Conservation (phyloP, 1,140 invertebrate genomes). For the Drosophila sechellia region DNA sequence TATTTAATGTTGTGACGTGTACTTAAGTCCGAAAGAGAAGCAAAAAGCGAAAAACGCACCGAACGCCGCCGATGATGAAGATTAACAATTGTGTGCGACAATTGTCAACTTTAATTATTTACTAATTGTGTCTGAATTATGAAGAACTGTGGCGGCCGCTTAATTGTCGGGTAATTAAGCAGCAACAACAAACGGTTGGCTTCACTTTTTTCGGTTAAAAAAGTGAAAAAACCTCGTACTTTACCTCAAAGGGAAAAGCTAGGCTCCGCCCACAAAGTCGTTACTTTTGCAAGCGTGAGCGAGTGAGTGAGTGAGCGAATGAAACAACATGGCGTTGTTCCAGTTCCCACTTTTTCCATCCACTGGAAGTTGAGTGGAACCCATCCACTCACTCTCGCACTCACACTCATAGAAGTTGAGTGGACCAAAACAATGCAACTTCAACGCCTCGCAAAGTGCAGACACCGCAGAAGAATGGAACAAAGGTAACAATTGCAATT, state of each 20-base stretch:
- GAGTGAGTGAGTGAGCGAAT: conserved; percentile 32
- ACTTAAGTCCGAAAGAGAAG: conserved; percentile 27
- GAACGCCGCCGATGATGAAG: conserved; percentile 29
- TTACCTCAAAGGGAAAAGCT: conserved; percentile 20
- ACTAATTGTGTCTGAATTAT: conserved; percentile 79
- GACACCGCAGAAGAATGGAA: conserved; percentile 42
- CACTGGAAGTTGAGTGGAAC: conserved; percentile 69
- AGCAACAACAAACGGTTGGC: conserved; percentile 44
- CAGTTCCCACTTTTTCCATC: conserved; percentile 64
- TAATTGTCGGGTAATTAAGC: conserved; percentile 68
- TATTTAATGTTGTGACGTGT: conserved; percentile 67
- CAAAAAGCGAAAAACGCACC: conserved; percentile 16
- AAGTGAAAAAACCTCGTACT: conserved; percentile 1
- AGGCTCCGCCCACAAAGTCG: conserved; percentile 61
- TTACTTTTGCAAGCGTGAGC: conserved; percentile 1
- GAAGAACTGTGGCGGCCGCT: conserved; percentile 60
- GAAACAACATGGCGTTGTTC: conserved; percentile 71
- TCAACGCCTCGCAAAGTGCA: conserved; percentile 63
- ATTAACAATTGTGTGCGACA: conserved; percentile 69
- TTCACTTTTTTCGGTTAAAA: conserved; percentile 36
- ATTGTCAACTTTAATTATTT: conserved; percentile 77
- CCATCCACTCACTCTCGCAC: conserved; percentile 2
- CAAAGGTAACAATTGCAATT: conserved; percentile 53
- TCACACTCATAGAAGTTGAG: conserved; percentile 11
- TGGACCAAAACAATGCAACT: conserved; percentile 19